Evolutionary conservation across 30 jellyfish, hydroid and myxozoan genomes (phyloP), one percentile per base, ranked within the genome.

Genomic region (Chironex yamaguchii): DNA sequence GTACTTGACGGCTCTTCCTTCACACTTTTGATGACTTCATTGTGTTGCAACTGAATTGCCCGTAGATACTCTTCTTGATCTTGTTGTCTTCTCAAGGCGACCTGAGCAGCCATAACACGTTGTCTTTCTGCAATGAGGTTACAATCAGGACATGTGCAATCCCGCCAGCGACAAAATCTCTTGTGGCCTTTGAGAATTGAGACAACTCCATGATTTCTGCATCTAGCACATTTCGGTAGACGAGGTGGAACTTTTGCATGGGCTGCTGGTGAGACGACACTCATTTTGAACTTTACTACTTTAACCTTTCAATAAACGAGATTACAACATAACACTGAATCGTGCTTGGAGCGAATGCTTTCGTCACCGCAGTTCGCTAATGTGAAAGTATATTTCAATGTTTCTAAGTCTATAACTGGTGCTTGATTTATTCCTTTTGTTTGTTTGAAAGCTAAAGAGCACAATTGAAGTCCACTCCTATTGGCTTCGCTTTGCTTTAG

Each of bases 61-160:
- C 97, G 72, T 35, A 89, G 33, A 69, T 89, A 89, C 36, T 94
- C 99, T 73, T 94, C 99, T 49, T 94, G 99, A 31, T 94, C 99
- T 71, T 94, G 99, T 68, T 94, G 99, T 27, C 99, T 95, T 54
- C 99, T 63, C 29, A 94, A 73, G 4, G 99, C 99, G 32, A 94
- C 99, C 52, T 94, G 99, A 0, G 99, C 99, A 51, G 99, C 99
- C 99, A 94, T 94, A 14, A 94, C 99, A 4, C 99, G 96, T 86
- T 94, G 99, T 42, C 99, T 72, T 63, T 94, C 99, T 4, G 99
- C 99, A 50, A 94, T 94, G 79, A 94, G 78, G 89, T 89, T 94
- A 62, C 99, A 94, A 67, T 94, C 99, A 1, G 99, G 97, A 84
- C 99, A 94, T 65, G 77, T 85, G 50, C 99, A 94, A 50, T 94